Conservation (phyloP, 2,888 invertebrate species). For the Nemotelus nigrinus region DNA sequence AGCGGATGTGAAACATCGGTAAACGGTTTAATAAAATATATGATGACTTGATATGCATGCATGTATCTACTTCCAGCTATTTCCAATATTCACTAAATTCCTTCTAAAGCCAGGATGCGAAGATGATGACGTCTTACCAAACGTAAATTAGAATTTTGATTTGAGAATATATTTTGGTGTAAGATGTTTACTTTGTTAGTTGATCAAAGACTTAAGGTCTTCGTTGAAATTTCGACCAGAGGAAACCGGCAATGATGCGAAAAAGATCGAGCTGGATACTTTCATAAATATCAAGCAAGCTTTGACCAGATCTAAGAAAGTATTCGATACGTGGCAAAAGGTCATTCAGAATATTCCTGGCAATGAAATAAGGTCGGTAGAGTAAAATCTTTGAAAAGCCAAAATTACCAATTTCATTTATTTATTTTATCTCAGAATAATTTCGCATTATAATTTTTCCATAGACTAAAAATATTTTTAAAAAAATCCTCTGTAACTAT, state of each 20-base stretch:
- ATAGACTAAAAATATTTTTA: not conserved
- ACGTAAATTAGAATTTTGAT: constrained; percentile 53
- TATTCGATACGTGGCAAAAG: constrained; percentile 62
- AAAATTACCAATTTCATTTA: not conserved
- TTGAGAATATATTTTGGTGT: not conserved
- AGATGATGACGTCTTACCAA: constrained; percentile 57
- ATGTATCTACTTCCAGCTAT: constrained; percentile 52
- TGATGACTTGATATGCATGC: not conserved
- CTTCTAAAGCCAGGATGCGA: constrained; percentile 58
- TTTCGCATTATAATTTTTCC: not conserved
- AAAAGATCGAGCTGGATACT: constrained; percentile 58
- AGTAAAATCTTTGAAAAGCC: not conserved
- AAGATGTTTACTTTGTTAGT: constrained; percentile 52
- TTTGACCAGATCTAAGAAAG: constrained; percentile 60
- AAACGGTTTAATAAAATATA: constrained; percentile 21
- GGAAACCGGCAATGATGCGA: constrained; percentile 50
- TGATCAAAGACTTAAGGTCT: constrained; percentile 58
- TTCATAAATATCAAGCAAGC: constrained; percentile 59
- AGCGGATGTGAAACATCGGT: constrained; percentile 57
- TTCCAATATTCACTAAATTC: constrained; percentile 60
- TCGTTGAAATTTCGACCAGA: constrained; percentile 55
- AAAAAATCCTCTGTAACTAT: too few species aligned
- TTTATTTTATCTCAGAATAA: not conserved
- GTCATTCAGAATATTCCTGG: constrained; percentile 54
- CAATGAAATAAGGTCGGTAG: constrained; percentile 54